Conservation (phyloP, 2,888 invertebrate genomes). For the Andrena flavipes region DNA sequence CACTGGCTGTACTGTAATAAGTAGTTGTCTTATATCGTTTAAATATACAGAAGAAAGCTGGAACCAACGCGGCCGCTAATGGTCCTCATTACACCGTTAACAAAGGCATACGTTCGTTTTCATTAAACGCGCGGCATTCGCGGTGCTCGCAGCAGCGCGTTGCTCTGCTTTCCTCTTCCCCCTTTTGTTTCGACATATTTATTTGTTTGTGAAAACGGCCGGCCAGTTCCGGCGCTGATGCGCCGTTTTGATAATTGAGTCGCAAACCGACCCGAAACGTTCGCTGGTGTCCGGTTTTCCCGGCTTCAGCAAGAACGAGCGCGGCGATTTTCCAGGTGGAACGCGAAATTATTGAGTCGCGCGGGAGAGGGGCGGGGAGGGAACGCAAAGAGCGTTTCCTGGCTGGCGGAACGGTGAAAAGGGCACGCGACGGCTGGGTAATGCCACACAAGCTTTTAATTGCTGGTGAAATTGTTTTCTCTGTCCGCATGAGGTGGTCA, state of each 20-base stretch:
- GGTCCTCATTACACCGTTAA: constrained; percentile 10
- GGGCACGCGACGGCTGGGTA: neutral
- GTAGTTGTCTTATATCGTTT: constrained; percentile 1
- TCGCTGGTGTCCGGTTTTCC: neutral
- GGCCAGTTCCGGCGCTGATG: constrained; percentile 1
- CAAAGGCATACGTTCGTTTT: constrained; percentile 31
- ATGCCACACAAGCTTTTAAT: constrained; percentile 54
- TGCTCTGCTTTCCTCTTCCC: neutral
- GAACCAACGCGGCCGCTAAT: constrained; percentile 15
- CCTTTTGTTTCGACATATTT: constrained; percentile 9
- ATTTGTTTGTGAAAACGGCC: neutral
- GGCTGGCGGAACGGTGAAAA: constrained; percentile 30
- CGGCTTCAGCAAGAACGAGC: constrained; percentile 2
- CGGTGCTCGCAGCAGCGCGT: neutral
- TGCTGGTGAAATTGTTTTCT: constrained; percentile 53
- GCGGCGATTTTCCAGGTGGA: neutral
- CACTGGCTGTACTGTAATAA: neutral
- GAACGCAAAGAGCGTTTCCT: constrained; percentile 36
- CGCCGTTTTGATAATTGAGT: constrained; percentile 41
- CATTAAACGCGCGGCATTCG: constrained; percentile 31
- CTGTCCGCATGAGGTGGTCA: constrained; percentile 20
- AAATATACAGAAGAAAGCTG: neutral
- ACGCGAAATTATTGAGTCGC: constrained; percentile 41
- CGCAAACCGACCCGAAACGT: neutral
- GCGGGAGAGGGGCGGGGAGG: neutral